Base-by-base conservation (phyloP, 1,140 invertebrate species). In the Araneus ventricosus region DNA sequence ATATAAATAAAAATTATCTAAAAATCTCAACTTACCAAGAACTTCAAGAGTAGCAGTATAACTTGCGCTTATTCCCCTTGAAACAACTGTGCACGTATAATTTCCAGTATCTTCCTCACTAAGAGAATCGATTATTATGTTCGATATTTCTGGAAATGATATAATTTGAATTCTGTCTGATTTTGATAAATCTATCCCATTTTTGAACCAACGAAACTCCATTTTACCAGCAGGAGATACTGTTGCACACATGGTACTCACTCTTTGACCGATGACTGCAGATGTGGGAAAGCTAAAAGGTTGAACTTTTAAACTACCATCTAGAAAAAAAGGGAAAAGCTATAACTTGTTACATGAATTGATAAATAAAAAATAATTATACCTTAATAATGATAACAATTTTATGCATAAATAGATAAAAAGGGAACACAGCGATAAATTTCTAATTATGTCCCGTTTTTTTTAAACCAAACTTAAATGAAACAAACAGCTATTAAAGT, bases 201-300 rank as follows among this genome's bases (percentile, higher is more conserved):
- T 88, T 85, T 94, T 94, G 8, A 59, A 88, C 94, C 94, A 94
- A 3, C 86, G 34, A 75, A 94, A 94, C 22, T 79, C 63, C 39
- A 94, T 52, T 92, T 89, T 89, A 27, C 79, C n/a, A 17, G n/a
- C 84, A 1, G 63, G 88, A 30, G 41, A 45, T 8, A 86, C 52
- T 0, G 94, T 79, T 14, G 94, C 75, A 86, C 94, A 94, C 27
- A 94, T 70, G 6, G 92, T 70, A 20, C 34, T 94, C 30, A 94
- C 86, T 45, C 79, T 92, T 34, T 93, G 88, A n/a, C 94, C 94
- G 10, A 93, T 10, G 14, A 70, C 61, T n/a, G 90, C 22, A 2
- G 79, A 59, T 14, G 34, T 37, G 20, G 91, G 84, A 86, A 93
- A 93, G 20, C 6, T 41, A 37, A 94, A 94, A 6, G 94, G 70